These are phyloP conservation scores for Agrypnia vestita DNA, from an alignment of 1,140 invertebrate genomes.

Conservation along the genomic window DNA sequence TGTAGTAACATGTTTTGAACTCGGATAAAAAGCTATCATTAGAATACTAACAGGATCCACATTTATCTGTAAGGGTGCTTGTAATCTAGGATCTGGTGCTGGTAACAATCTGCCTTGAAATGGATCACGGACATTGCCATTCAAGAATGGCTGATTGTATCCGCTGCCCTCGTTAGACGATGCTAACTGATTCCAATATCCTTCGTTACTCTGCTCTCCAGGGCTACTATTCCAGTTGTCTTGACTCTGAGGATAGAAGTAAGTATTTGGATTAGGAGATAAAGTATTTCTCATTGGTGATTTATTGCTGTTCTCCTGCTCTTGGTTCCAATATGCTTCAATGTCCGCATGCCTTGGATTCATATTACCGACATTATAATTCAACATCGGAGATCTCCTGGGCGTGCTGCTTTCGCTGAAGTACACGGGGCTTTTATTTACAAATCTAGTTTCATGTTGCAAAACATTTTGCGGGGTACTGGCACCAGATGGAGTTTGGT, in stretches of 20 bases:
- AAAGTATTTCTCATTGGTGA: constrained; percentile 59
- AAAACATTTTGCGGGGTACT: constrained; percentile 64
- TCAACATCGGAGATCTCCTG: constrained; percentile 69
- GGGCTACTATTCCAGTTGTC: constrained; percentile 56
- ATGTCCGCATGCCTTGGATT: constrained; percentile 72
- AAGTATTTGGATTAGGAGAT: constrained; percentile 59
- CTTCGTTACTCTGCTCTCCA: constrained; percentile 52
- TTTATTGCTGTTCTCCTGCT: constrained; percentile 61
- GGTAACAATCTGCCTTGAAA: constrained; percentile 59
- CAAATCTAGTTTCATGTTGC: constrained; percentile 65
- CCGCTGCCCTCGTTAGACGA: constrained; percentile 51
- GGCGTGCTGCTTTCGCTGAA: constrained; percentile 70
- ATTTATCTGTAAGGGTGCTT: constrained; percentile 75
- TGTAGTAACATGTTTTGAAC: constrained; percentile 14
- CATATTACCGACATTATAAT: constrained; percentile 72
- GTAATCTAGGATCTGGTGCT: constrained; percentile 67
- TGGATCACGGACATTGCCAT: constrained; percentile 50
- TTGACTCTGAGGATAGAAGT: constrained; percentile 61
- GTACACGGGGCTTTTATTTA: constrained; percentile 66
- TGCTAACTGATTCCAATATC: constrained; percentile 49
- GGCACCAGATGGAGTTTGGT: constrained; percentile 61
- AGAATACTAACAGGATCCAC: constrained; percentile 78
- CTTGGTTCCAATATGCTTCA: constrained; percentile 69
- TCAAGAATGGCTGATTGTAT: constrained; percentile 46
- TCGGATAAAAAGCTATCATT: constrained; percentile 2